Base-by-base conservation (phyloP, 2,113 vertebrate genomes). In the Promerops cafer region DNA sequence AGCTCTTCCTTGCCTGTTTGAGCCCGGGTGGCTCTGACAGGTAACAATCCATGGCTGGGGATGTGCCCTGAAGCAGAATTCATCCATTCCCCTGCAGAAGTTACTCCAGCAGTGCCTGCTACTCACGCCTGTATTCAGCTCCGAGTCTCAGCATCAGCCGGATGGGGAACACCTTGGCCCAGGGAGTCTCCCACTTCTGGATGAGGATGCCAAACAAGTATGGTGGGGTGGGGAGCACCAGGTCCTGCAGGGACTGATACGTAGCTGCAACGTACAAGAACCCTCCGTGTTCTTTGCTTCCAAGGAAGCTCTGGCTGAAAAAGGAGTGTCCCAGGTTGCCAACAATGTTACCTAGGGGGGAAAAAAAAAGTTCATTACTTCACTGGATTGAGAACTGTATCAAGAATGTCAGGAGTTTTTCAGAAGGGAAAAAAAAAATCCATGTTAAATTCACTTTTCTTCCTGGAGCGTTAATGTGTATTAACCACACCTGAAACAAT, bases 131-230 rank as follows among this genome's bases (percentile, higher is more conserved):
- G 97, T 99, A 99, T 96, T 99, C 99, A 21, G 99, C 99, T 69
- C 99, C 99, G 44, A 99, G 98, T 53, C 99, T 98, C 96, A 99
- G 94, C 99, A 99, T 99, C 39, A 99, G 98, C 77, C 99, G 98
- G 72, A 99, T 99, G 86, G 99, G 99, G 97, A 99, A 99, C 76
- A 99, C 99, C 89, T 99, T 99, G 94, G 99, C 99, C 99, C 99
- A 99, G 70, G 99, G 99, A 54, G 99, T 99, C 97, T 99, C 99
- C 99, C 99, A 99, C 96, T 99, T 99, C 98, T 99, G 99, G 94
- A 99, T 98, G 84, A 99, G 98, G 97, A 99, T 98, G 60, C 99
- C 99, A 79, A 99, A 99, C 96, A 99, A 97, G 97, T 99, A 99
- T 2, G 99, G 99, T 14, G 99, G 98, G 93, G 98, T 98, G 81